Evolutionary conservation across 1,140 invertebrate species (phyloP).

Genomic region (Bombus breviceps): DNA sequence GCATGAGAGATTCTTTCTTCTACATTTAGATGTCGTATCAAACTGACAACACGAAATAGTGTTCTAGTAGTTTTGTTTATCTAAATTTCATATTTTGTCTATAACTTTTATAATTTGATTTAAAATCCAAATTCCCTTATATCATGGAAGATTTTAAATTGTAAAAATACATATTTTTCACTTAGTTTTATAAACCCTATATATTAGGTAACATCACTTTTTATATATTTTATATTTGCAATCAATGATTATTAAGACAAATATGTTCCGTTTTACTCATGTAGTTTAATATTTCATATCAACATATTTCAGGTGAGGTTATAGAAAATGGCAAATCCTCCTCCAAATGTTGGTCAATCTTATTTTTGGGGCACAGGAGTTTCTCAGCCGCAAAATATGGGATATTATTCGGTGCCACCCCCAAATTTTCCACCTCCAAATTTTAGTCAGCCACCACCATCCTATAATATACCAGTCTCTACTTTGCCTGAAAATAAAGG

Average conservation of each 20-base stretch:
- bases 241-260: not conserved
- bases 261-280: not conserved
- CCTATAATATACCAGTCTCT: conserved; percentile 67
- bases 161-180: not conserved
- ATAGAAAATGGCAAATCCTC: conserved; percentile 67
- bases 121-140: not conserved
- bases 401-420: conserved; percentile 66
- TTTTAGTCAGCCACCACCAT: conserved; percentile 65
- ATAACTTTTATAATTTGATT: not conserved
- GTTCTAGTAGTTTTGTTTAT: too few species aligned
- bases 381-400: conserved; percentile 58
- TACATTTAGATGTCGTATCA: not conserved
- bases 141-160: not conserved
- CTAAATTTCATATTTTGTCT: not conserved
- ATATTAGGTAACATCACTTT: not conserved
- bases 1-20: not conserved
- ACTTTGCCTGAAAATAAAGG: conserved; percentile 42
- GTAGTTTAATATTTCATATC: not conserved
- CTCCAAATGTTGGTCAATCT: conserved; percentile 57
- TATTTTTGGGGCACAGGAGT: conserved; percentile 70
- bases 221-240: not conserved
- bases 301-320: conserved; percentile 6
- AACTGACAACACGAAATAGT: not conserved
- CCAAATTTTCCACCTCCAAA: conserved; percentile 69
- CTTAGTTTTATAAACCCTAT: not conserved